A percentile compares a stretch with the other conserved stretches of the same genome.
Conservation (phyloP, 2,113 vertebrate genomes). For the human (Homo sapiens) region DNA sequence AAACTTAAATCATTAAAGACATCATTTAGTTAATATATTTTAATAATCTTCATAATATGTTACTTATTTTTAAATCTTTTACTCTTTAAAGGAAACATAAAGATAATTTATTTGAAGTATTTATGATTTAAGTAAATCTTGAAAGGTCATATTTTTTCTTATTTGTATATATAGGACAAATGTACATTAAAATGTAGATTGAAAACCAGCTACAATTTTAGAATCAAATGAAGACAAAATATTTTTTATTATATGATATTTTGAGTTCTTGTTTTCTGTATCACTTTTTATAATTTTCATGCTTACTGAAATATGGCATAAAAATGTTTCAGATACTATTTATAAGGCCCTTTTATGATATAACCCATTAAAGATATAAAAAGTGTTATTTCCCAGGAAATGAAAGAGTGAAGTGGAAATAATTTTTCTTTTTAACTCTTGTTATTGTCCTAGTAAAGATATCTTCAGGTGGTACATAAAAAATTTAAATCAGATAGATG, state of each 20-base stretch:
- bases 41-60: not conserved
- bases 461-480: not conserved
- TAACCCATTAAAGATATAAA: not conserved
- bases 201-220: not conserved
- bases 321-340: not conserved
- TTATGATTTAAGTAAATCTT: not conserved
- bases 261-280: conserved; percentile 18
- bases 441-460: not conserved
- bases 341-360: not conserved
- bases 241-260: not conserved
- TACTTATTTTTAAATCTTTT: not conserved
- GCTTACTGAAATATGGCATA: not conserved
- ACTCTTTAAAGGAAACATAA: not conserved
- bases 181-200: not conserved
- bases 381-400: conserved; percentile 14
- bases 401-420: not conserved
- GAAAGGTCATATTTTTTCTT: not conserved
- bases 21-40: not conserved
- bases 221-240: not conserved
- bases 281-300: not conserved
- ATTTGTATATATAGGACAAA: not conserved
- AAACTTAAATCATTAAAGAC: not conserved
- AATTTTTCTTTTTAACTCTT: not conserved
- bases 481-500: not conserved
- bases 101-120: not conserved